Conservation (phyloP, 2,797 vertebrate genomes). For the Phalloptychus januarius region DNA sequence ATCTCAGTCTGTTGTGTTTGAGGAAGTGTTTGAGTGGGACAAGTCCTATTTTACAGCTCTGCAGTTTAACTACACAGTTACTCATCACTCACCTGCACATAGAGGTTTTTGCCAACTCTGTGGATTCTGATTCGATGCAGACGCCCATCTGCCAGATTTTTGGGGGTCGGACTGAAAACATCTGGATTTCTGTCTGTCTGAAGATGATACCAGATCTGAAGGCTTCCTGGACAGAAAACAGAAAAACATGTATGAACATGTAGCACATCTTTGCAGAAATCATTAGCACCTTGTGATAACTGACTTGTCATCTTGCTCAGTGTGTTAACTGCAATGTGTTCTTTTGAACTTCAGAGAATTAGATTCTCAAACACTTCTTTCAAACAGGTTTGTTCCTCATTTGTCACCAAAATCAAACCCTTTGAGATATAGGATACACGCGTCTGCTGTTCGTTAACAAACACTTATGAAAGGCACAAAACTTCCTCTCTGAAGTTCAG, state of each 20-base stretch:
- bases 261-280: background rate
- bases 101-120: slow-evolving; percentile 86
- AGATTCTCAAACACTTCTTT: background rate
- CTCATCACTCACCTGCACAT: slow-evolving; percentile 86
- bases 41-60: background rate
- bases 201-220: slow-evolving; percentile 92
- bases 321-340: background rate
- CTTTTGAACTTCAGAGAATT: slow-evolving; percentile 1
- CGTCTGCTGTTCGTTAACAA: slow-evolving; percentile 1
- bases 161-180: slow-evolving; percentile 82
- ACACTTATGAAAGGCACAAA: background rate
- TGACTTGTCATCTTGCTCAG: background rate
- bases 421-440: background rate
- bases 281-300: background rate
- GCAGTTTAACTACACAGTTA: background rate
- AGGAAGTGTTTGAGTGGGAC: background rate
- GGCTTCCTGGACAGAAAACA: slow-evolving; percentile 85
- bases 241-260: background rate
- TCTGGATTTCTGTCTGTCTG: slow-evolving; percentile 82
- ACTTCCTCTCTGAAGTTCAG: background rate
- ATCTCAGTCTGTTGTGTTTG: too few relatives aligned
- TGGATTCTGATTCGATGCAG: slow-evolving; percentile 89
- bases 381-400: background rate
- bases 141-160: slow-evolving; percentile 87
- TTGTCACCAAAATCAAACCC: background rate